Percentiles rank a stretch among this genome's conserved stretches.
These are phyloP conservation scores for Heterodera schachtii DNA, from an alignment of 1,140 invertebrate species.

Conservation along the genomic window DNA sequence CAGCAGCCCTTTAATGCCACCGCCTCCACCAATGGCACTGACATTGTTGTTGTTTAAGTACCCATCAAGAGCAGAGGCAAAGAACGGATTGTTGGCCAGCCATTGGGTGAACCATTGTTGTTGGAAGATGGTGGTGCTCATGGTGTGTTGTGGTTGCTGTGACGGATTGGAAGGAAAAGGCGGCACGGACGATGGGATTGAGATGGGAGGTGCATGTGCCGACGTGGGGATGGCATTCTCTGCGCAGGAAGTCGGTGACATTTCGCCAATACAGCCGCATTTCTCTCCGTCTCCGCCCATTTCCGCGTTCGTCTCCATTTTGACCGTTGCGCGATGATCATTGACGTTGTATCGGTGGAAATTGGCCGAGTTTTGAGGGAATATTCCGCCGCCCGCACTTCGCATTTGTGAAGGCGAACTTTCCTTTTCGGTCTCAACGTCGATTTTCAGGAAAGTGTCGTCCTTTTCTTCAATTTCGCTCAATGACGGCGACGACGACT, in stretches of 20 bases:
- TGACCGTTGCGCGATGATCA: not conserved
- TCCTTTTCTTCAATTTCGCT: slow-evolving; percentile 14
- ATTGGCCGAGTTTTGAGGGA: not conserved
- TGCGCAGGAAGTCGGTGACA: not conserved
- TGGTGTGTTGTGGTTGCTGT: not conserved
- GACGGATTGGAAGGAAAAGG: not conserved
- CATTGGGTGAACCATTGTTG: slow-evolving; percentile 15
- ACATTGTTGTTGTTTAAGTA: not conserved
- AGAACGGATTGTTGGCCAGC: slow-evolving; percentile 13
- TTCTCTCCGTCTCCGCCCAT: not conserved
- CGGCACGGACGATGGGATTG: not conserved
- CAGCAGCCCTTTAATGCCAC: not conserved
- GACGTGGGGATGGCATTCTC: not conserved
- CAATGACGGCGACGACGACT: slow-evolving; percentile 1
- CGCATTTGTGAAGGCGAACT: not conserved
- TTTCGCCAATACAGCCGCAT: not conserved
- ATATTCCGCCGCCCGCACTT: not conserved
- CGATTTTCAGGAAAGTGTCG: not conserved
- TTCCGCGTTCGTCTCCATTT: not conserved
- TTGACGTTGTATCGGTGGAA: not conserved
- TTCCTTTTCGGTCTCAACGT: not conserved
- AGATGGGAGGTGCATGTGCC: not conserved
- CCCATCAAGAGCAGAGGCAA: not conserved
- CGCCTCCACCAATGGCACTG: too few species aligned
- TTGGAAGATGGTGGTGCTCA: not conserved